Conservation (phyloP, 2,888 invertebrate genomes). For the Acrocera orbiculus region DNA sequence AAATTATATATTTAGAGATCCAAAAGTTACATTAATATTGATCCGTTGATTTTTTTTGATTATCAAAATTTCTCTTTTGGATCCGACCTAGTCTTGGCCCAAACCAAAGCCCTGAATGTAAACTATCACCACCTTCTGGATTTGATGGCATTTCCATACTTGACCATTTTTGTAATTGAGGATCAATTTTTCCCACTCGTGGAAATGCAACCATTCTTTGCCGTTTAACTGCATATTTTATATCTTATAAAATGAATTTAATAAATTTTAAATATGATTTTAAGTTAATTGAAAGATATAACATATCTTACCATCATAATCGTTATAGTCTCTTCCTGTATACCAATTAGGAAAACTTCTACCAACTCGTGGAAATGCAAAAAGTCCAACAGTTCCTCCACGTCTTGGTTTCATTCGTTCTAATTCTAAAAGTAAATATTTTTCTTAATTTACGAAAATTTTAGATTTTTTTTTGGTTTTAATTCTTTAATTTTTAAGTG, state of each 20-base stretch:
- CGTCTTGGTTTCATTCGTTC: conserved; percentile 30
- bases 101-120: conserved; percentile 43
- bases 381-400: conserved; percentile 39
- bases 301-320: conserved; percentile 32
- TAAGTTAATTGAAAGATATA: background rate
- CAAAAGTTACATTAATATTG: conserved; percentile 10
- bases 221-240: conserved; percentile 22
- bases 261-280: background rate
- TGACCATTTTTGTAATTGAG: conserved; percentile 25
- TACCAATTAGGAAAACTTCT: conserved; percentile 33
- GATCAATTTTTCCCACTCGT: conserved; percentile 30
- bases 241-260: background rate
- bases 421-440: conserved; percentile 22
- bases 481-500: too few species aligned
- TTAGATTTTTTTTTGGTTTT: too few species aligned
- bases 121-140: conserved; percentile 22
- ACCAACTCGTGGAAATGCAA: conserved; percentile 44
- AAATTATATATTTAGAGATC: too few species aligned
- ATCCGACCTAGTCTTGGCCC: conserved; percentile 45
- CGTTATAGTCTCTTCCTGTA: conserved; percentile 34
- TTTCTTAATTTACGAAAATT: too few species aligned
- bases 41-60: conserved; percentile 11
- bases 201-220: conserved; percentile 33
- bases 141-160: conserved; percentile 24
- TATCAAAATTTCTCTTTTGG: conserved; percentile 21